Evolutionary conservation across 2,888 invertebrate genomes (phyloP), one percentile per base, ranked within the genome.

Genomic region (Calameuta filiformis): DNA sequence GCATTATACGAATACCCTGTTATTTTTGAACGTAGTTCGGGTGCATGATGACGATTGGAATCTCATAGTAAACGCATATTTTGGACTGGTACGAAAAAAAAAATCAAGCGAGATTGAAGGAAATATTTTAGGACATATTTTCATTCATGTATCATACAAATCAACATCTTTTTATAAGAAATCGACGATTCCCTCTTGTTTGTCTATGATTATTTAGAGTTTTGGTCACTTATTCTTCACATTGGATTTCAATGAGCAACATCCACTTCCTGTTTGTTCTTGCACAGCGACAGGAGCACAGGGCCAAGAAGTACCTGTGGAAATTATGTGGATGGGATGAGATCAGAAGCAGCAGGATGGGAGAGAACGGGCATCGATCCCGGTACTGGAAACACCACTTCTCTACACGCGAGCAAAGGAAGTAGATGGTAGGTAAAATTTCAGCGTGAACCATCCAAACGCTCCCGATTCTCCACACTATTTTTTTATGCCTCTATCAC

Each of bases 351-450:
- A 23, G 40, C 40, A 56, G 40, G 40, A 56, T 56, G 9, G 40
- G 23, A 56, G 40, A 23, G 9, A 71, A 33, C 71, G 71, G 71
- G 71, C 71, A 71, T 71, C 71, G 71, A 71, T 71, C 71, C 71
- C 71, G 71, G 71, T 71, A 71, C 71, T 71, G 71, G 31, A 31
- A 71, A 71, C 31, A 71, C 71, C 1, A 69, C 12, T 4, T 12
- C 69, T 69, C 31, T 69, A 69, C n/a, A 71, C 31, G 30, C 31
- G 15, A 30, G 15, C 71, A 30, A 71, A 11, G 31, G 71, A 71
- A 71, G 71, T 33, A 11, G 11, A 71, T 15, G 3, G 4, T 69
- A 71, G 71, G 31, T 33, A 56, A 56, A 23, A 23, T 56, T 23
- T 23, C 40, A 56, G 2, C 40, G 23, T 4, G 9, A 2, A 56